phyloP scores from a whole-genome alignment of 2,113 vertebrate genomes.

The Hippocampus guttulatus region DNA sequence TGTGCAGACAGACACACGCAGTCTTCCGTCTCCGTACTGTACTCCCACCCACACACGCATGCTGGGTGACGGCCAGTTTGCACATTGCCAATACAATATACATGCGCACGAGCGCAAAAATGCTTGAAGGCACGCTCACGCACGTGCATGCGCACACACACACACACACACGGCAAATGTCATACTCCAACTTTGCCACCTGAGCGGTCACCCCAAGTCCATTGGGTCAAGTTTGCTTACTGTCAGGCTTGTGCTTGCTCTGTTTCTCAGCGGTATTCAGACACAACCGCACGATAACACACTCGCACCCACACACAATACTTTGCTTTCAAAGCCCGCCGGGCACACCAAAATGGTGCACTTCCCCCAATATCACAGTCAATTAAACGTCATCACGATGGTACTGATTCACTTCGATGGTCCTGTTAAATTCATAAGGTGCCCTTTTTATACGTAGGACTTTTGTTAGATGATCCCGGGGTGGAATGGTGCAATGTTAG shows the following conservation, averaged over 20 bases:
- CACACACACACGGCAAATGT: constrained; percentile 44
- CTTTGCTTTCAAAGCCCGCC: constrained; percentile 1
- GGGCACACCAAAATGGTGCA: constrained; percentile 8
- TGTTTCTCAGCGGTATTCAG: constrained; percentile 34
- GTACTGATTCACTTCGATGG: constrained; percentile 17
- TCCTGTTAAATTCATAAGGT: constrained; percentile 37
- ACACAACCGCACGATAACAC: constrained; percentile 5
- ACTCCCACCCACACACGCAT: constrained; percentile 4
- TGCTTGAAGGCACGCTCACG: constrained; percentile 24
- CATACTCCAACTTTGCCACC: constrained; percentile 66
- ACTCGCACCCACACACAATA: constrained; percentile 5
- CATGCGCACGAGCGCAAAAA: constrained; percentile 17
- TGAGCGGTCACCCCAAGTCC: constrained; percentile 60
- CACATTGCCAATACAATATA: constrained; percentile 28
- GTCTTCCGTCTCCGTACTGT: constrained; percentile 25
- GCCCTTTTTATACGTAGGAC: constrained; percentile 14
- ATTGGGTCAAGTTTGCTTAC: constrained; percentile 60
- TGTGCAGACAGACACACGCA: constrained; percentile 35
- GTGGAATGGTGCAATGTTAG: constrained; percentile 4
- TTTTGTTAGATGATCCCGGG: constrained; percentile 11
- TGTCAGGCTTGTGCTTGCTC: constrained; percentile 52
- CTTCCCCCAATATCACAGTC: constrained; percentile 25
- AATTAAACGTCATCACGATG: constrained; percentile 36
- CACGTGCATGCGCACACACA: constrained; percentile 10
- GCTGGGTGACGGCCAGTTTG: constrained; percentile 26